Evolutionary conservation across 1,140 invertebrate species (phyloP).

Genomic region (Hyles vespertilio): DNA sequence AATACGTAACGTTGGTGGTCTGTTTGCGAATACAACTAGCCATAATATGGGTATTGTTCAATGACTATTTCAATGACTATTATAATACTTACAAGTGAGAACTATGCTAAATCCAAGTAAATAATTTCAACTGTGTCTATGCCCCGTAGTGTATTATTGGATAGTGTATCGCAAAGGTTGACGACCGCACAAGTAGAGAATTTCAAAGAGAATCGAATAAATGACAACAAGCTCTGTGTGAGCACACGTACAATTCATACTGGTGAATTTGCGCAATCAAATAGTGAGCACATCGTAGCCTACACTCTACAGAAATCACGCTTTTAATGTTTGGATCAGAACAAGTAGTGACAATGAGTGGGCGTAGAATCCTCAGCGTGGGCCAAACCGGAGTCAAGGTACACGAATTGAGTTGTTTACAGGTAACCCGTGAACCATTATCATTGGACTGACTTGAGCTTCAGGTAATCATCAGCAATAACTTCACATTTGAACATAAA

Average conservation of each 20-base stretch:
- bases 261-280: conserved; percentile 16
- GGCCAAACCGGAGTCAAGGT: conserved; percentile 46
- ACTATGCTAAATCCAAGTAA: too few relatives aligned
- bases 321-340: conserved; percentile 18
- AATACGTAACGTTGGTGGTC: too few relatives aligned
- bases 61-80: too few relatives aligned
- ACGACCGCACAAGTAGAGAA: conserved; percentile 7
- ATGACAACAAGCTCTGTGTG: conserved; percentile 6
- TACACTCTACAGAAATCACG: conserved; percentile 19
- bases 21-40: too few relatives aligned
- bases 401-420: conserved; percentile 33
- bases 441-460: too few relatives aligned
- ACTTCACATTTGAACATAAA: too few relatives aligned
- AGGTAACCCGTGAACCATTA: conserved; percentile 13
- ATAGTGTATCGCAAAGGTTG: conserved; percentile 6
- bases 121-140: too few relatives aligned
- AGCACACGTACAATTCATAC: conserved; percentile 8
- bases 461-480: too few relatives aligned
- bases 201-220: conserved; percentile 13
- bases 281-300: conserved; percentile 9
- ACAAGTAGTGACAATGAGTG: conserved; percentile 23
- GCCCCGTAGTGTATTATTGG: neutral
- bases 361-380: conserved; percentile 49
- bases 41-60: too few relatives aligned
- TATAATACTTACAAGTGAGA: neutral